A percentile compares a stretch with the other conserved stretches of the same genome.
phyloP scores from a whole-genome alignment of 2,113 vertebrate genomes.

The Xiphophorus hellerii region DNA sequence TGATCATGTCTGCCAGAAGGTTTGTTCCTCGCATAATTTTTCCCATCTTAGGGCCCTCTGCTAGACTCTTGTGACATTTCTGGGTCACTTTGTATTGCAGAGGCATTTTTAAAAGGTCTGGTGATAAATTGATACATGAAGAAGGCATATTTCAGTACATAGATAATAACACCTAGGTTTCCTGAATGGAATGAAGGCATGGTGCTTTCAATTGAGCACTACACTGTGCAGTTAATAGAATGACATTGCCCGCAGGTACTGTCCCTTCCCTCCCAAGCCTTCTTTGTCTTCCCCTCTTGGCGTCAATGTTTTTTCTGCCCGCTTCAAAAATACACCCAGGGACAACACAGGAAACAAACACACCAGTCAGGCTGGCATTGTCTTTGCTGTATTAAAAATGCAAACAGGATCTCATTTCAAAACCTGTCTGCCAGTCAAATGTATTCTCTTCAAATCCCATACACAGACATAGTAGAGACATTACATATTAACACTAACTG shows the following conservation, averaged over 20 bases:
- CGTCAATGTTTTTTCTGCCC: background rate
- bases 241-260: constrained; percentile 31
- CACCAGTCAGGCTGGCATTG: background rate
- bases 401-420: constrained; percentile 40
- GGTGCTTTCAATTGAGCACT: constrained; percentile 35
- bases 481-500: background rate
- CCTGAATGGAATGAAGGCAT: constrained; percentile 24
- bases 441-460: constrained; percentile 44
- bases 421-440: constrained; percentile 35
- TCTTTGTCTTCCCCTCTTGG: constrained; percentile 20
- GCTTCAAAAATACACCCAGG: constrained; percentile 10
- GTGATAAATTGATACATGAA: constrained; percentile 68
- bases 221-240: constrained; percentile 34
- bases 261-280: background rate
- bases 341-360: background rate
- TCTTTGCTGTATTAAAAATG: constrained; percentile 55
- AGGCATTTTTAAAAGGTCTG: constrained; percentile 61
- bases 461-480: constrained; percentile 9
- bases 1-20: constrained; percentile 76
- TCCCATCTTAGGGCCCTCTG: constrained; percentile 47
- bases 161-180: constrained; percentile 44
- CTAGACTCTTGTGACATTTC: constrained; percentile 71
- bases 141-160: constrained; percentile 48
- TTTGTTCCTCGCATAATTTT: constrained; percentile 75
- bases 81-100: constrained; percentile 67